A percentile compares a stretch with the other conserved stretches of the same genome.
These are phyloP conservation scores for Pitta sordida DNA, from an alignment of 2,113 vertebrate species.

Conservation along the genomic window DNA sequence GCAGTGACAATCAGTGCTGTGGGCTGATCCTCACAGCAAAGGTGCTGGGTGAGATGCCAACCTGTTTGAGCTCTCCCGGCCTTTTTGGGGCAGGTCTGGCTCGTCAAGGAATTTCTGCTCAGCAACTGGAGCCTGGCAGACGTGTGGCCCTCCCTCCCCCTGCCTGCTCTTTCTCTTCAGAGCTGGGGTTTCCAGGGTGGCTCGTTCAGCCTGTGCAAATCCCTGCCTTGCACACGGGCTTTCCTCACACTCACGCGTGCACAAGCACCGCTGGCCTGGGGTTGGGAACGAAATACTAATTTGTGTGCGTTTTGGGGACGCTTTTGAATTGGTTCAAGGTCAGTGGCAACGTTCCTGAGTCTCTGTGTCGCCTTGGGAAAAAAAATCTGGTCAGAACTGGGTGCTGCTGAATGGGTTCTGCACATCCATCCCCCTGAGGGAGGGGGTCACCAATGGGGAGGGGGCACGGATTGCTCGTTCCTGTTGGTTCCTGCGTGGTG, in stretches of 20 bases:
- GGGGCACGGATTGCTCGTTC: background rate
- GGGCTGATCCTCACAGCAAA: background rate
- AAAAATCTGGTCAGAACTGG: background rate
- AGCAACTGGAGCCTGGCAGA: background rate
- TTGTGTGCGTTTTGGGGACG: background rate
- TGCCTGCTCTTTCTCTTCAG: background rate
- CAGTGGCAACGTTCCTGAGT: background rate
- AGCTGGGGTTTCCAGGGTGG: background rate
- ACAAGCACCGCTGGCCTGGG: background rate
- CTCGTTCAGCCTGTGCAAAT: background rate
- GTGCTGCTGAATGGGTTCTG: background rate
- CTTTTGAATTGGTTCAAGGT: constrained; percentile 28
- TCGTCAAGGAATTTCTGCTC: background rate
- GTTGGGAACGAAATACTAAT: background rate
- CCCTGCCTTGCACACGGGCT: background rate
- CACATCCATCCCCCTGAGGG: background rate
- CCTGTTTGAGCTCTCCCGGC: background rate
- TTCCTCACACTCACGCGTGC: background rate
- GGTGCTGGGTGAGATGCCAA: background rate
- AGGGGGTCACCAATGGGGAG: background rate
- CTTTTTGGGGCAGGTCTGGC: background rate
- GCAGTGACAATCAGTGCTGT: background rate
- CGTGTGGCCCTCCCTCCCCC: background rate
- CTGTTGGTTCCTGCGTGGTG: background rate
- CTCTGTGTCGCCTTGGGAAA: background rate